phyloP scores from a whole-genome alignment of 2,888 invertebrate species.

The Hedya salicella region DNA sequence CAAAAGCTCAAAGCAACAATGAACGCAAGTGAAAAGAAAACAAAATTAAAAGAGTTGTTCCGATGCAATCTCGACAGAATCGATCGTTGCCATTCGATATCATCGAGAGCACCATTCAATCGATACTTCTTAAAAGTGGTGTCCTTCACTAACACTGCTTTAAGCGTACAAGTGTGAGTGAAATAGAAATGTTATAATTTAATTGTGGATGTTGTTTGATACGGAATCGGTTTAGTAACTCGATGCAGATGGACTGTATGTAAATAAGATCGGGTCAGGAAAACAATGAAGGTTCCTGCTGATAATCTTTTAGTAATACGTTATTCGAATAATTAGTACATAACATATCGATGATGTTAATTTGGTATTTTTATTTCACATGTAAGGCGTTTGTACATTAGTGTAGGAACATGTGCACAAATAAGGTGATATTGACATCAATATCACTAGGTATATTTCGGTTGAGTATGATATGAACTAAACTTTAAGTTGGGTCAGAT shows the following conservation, averaged over 20 bases:
- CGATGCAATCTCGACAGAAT: constrained; percentile 60
- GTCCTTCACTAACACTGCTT: constrained; percentile 13
- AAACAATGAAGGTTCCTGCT: constrained; percentile 77
- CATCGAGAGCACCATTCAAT: constrained; percentile 23
- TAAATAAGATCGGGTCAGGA: constrained; percentile 68
- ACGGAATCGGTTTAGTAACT: constrained; percentile 55
- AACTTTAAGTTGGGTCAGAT: no score
- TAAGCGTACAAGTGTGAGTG: background rate
- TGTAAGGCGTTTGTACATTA: no score
- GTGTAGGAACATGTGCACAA: no score
- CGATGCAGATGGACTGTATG: constrained; percentile 74
- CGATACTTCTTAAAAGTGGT: constrained; percentile 13
- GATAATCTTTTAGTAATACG: constrained; percentile 67
- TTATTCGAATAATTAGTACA: constrained; percentile 46
- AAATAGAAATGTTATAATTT: constrained; percentile 6
- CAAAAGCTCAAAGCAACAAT: constrained; percentile 69
- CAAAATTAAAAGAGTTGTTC: constrained; percentile 50
- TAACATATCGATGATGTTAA: constrained; percentile 20
- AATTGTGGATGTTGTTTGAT: constrained; percentile 36
- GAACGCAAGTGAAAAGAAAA: constrained; percentile 57
- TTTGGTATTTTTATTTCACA: background rate
- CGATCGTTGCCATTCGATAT: constrained; percentile 40
- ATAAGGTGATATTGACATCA: no score
- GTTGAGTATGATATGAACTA: no score
- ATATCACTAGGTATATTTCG: no score